A percentile compares a stretch with the other conserved stretches of the same genome.
These are phyloP conservation scores for Drosophila oshimai DNA, from an alignment of 1,140 invertebrate genomes.

Conservation along the genomic window DNA sequence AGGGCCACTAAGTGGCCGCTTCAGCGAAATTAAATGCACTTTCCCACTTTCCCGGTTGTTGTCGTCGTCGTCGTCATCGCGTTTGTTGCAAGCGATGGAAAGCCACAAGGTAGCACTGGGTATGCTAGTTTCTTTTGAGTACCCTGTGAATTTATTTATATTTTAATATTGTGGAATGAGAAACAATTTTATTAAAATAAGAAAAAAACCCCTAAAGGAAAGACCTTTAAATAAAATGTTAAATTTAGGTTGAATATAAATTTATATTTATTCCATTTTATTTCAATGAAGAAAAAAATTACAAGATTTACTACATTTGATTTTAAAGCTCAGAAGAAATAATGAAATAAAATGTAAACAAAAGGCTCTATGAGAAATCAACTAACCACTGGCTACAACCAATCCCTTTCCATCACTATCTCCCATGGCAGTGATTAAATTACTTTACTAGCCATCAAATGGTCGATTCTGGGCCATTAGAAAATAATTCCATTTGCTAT, in stretches of 20 bases:
- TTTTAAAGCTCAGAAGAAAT: too few species aligned
- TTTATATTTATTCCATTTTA: too few species aligned
- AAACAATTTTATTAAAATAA: too few species aligned
- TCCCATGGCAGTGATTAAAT: not conserved
- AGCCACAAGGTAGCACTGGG: not conserved
- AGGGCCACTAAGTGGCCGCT: slow-evolving; percentile 74
- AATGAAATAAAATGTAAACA: too few species aligned
- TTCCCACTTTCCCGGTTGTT: slow-evolving; percentile 43
- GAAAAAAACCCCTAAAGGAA: too few species aligned
- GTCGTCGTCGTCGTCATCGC: slow-evolving; percentile 34
- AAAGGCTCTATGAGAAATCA: not conserved
- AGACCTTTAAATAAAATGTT: too few species aligned
- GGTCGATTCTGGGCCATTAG: slow-evolving; percentile 37
- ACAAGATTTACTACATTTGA: too few species aligned
- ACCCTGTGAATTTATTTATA: too few species aligned
- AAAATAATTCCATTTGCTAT: slow-evolving; percentile 36
- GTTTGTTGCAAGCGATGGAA: slow-evolving; percentile 9
- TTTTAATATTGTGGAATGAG: too few species aligned
- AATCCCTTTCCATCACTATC: not conserved
- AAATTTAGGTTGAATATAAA: too few species aligned
- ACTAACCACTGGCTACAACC: not conserved
- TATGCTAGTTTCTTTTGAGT: not conserved
- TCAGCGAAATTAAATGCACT: slow-evolving; percentile 77
- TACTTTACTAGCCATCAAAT: slow-evolving; percentile 40
- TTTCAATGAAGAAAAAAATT: too few species aligned